phyloP scores from a whole-genome alignment of 2,888 invertebrate species.

The Pachymerium ferrugineum region DNA sequence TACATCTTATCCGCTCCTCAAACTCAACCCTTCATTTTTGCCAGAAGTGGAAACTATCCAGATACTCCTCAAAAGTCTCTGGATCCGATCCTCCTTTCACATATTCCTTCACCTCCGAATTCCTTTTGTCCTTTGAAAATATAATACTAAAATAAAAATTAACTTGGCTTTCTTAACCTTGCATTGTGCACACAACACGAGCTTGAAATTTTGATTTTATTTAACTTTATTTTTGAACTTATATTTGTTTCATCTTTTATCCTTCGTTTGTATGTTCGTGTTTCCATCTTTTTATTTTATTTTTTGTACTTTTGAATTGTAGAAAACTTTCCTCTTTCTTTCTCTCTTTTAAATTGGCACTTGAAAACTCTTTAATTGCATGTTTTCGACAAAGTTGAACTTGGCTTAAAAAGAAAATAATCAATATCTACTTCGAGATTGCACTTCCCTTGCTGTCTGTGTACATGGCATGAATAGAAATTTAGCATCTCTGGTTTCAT shows the following conservation, averaged over 20 bases:
- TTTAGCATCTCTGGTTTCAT: neutral
- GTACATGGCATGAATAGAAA: slow-evolving; percentile 7
- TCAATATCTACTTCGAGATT: neutral
- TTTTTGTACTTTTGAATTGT: neutral
- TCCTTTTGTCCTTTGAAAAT: slow-evolving; percentile 15
- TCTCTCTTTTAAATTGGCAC: too few relatives aligned
- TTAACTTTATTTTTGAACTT: neutral
- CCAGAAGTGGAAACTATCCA: slow-evolving; percentile 25
- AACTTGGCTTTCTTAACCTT: slow-evolving; percentile 15
- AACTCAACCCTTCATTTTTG: slow-evolving; percentile 33
- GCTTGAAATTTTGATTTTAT: neutral
- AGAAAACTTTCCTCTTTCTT: neutral
- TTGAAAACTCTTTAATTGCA: neutral
- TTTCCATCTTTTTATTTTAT: neutral
- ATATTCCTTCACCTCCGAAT: slow-evolving; percentile 3
- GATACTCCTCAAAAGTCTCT: slow-evolving; percentile 16
- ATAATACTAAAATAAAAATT: slow-evolving; percentile 2
- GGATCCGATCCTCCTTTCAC: slow-evolving; percentile 4
- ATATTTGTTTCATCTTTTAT: neutral
- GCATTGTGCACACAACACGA: neutral
- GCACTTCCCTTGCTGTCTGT: slow-evolving; percentile 13
- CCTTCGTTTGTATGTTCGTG: neutral
- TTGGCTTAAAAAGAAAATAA: neutral
- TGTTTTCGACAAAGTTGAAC: neutral
- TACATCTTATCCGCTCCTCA: slow-evolving; percentile 20